Base-by-base conservation (phyloP, 2,797 vertebrate species). In the Artibeus jamaicensis region DNA sequence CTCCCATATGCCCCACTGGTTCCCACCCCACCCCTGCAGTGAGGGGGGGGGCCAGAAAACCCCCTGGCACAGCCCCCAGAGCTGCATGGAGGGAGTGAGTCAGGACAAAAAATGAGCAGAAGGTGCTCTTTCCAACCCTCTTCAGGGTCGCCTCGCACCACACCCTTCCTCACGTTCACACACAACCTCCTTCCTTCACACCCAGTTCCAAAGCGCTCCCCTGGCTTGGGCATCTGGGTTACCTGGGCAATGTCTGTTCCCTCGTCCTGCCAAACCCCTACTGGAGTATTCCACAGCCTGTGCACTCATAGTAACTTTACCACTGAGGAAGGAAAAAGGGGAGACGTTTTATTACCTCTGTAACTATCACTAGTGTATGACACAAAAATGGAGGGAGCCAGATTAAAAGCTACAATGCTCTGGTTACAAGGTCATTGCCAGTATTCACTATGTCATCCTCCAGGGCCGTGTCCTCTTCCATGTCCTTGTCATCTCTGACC, bases 101-200 rank as follows among this genome's bases (percentile, higher is more conserved):
- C n/a, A 14, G 18, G 81, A 46, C 18, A 24, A 26, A 71, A 24
- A 24, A 34, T 14, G 2, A n/a, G 46, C n/a, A 62, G 68, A 18
- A 78, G 48, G 2, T 22, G 34, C 3, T 12, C 74, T 6, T 4
- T 9, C 1, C 55, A 68, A 1, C 53, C 18, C 68, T n/a, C 8
- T 2, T 37, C 16, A 8, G 32, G 9, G 39, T 6, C 0, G 53
- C 32, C 9, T 10, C 5, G 4, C 12, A 4, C 24, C 0, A 4
- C 1, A 0, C 62, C 9, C 22, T 19, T 39, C 6, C 24, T 18
- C 39, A 16, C 21, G 18, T 2, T 2, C 8, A n/a, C 21, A 26
- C 5, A 29, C 37, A 42, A 10, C 32, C n/a, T 68, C 48, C 42
- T 37, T 53, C 19, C 44, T 62, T 74, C n/a, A 12, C 14, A 37